These are phyloP conservation scores for Manduca sexta DNA, from an alignment of 1,140 invertebrate species.

Conservation along the genomic window DNA sequence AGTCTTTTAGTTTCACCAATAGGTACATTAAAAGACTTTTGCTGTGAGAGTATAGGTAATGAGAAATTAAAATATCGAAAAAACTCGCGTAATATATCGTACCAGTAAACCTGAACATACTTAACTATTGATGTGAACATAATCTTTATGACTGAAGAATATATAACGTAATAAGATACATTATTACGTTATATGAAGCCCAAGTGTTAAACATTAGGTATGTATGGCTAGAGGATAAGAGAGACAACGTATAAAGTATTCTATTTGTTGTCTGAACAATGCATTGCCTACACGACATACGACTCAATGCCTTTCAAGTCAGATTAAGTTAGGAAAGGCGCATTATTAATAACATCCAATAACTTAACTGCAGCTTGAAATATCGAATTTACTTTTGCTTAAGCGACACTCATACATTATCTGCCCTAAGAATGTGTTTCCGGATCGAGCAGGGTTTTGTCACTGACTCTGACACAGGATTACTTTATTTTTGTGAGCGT, in stretches of 20 bases:
- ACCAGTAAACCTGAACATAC: no score
- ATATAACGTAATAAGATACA: no score
- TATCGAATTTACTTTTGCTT: slow-evolving; percentile 68
- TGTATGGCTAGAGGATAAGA: not conserved
- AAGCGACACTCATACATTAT: slow-evolving; percentile 65
- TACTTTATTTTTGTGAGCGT: slow-evolving; percentile 34
- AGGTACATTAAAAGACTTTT: no score
- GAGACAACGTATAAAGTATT: slow-evolving; percentile 31
- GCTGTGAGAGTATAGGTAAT: no score
- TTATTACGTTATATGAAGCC: no score
- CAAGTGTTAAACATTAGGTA: not conserved
- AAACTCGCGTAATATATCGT: no score
- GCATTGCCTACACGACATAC: slow-evolving; percentile 53
- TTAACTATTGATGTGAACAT: no score
- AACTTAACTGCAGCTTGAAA: slow-evolving; percentile 65
- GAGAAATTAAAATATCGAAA: no score
- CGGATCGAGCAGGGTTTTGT: slow-evolving; percentile 58
- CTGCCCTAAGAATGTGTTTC: slow-evolving; percentile 65
- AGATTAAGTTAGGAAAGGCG: slow-evolving; percentile 68
- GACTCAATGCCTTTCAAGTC: slow-evolving; percentile 65
- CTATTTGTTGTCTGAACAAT: slow-evolving; percentile 54
- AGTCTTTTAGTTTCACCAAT: no score
- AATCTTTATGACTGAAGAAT: no score
- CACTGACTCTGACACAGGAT: slow-evolving; percentile 32
- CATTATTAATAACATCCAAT: slow-evolving; percentile 70